Conservation (phyloP, 1,140 invertebrate genomes). For the Apis laboriosa region DNA sequence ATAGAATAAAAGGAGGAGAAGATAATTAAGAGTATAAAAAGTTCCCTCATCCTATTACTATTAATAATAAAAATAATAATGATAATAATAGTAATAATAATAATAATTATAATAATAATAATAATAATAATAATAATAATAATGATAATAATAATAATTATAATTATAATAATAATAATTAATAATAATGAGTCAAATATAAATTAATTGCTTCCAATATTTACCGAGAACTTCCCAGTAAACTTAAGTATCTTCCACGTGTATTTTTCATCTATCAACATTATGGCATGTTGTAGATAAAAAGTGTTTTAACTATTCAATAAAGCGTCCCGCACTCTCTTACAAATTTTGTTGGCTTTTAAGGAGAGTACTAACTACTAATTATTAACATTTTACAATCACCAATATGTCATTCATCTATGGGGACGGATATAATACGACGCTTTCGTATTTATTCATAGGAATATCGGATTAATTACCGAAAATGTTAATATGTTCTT, state of each 20-base stretch:
- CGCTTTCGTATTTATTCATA: slow-evolving; percentile 61
- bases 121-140: background rate
- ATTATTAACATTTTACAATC: slow-evolving; percentile 59
- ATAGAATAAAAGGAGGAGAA: slow-evolving; percentile 50
- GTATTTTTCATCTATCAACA: slow-evolving; percentile 57
- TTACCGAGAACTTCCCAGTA: slow-evolving; percentile 29
- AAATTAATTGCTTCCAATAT: slow-evolving; percentile 57
- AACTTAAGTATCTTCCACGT: slow-evolving; percentile 61
- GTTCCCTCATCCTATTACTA: slow-evolving; percentile 64
- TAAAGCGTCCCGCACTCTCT: slow-evolving; percentile 80
- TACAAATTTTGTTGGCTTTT: slow-evolving; percentile 74
- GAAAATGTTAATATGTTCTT: slow-evolving; percentile 12
- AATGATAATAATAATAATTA: slow-evolving; percentile 1
- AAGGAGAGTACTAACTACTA: slow-evolving; percentile 77
- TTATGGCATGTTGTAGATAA: slow-evolving; percentile 67
- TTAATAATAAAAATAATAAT: slow-evolving; percentile 25
- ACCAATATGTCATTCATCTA: slow-evolving; percentile 71
- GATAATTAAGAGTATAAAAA: slow-evolving; percentile 59
- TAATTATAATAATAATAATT: slow-evolving; percentile 34
- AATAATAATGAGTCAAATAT: slow-evolving; percentile 56
- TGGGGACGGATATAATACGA: slow-evolving; percentile 80
- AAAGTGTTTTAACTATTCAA: slow-evolving; percentile 76
- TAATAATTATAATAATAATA: slow-evolving; percentile 9
- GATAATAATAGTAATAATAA: background rate
- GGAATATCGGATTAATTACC: slow-evolving; percentile 28